These are phyloP conservation scores for Trisateles emortualis DNA, from an alignment of 2,888 invertebrate genomes.

Conservation along the genomic window DNA sequence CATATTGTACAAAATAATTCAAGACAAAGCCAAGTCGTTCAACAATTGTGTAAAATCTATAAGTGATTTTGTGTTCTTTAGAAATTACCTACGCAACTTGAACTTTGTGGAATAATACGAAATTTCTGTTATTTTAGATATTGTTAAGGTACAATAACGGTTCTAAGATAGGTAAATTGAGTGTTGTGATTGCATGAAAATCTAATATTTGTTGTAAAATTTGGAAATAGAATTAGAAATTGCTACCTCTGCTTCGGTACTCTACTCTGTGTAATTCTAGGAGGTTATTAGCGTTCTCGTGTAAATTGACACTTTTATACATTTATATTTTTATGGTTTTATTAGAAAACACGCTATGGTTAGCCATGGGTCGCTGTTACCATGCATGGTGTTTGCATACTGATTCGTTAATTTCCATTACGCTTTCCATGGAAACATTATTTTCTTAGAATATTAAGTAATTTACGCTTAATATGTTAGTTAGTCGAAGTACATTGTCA, in stretches of 20 bases:
- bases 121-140: too few species aligned
- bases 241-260: constrained; percentile 56
- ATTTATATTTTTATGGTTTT: constrained; percentile 30
- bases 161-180: neutral
- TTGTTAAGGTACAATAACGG: neutral
- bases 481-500: constrained; percentile 57
- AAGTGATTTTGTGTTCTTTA: neutral
- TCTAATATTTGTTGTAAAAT: neutral
- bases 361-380: constrained; percentile 48
- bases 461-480: constrained; percentile 28
- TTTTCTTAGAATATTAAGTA: constrained; percentile 59
- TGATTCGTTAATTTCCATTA: constrained; percentile 51
- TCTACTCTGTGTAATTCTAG: constrained; percentile 61
- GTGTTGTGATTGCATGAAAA: constrained; percentile 10
- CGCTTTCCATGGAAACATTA: constrained; percentile 61
- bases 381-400: constrained; percentile 63
- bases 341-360: constrained; percentile 49
- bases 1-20: too few species aligned
- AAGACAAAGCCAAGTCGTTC: too few species aligned
- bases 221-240: neutral
- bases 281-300: constrained; percentile 51
- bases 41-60: too few species aligned
- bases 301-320: constrained; percentile 53
- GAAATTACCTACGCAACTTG: too few species aligned
- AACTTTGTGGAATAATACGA: too few species aligned